Percentiles rank a stretch among this genome's conserved stretches.
phyloP scores from a whole-genome alignment of 2,888 invertebrate species.

The Tenthredo livida region DNA sequence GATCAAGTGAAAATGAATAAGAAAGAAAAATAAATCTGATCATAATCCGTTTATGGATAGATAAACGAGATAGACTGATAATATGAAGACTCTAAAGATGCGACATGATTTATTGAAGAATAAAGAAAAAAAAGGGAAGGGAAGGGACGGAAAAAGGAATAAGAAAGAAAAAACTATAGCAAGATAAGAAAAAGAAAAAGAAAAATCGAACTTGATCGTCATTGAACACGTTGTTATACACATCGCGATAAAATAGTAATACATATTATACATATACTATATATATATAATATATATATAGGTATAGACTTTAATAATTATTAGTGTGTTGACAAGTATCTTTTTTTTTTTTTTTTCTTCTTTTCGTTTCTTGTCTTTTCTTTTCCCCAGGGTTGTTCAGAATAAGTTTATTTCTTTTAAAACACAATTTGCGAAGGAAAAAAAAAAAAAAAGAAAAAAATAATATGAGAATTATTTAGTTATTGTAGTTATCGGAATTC shows the following conservation, averaged over 20 bases:
- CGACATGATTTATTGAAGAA: neutral
- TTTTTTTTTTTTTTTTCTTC: neutral
- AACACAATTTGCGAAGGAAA: neutral
- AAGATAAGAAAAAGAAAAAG: neutral
- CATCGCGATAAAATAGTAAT: slow-evolving; percentile 22
- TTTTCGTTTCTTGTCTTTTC: too few species aligned
- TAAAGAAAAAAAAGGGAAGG: neutral
- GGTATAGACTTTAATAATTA: slow-evolving; percentile 38
- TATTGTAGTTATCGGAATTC: neutral
- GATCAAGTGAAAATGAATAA: slow-evolving; percentile 24
- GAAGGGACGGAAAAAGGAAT: too few species aligned
- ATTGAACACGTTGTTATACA: slow-evolving; percentile 23
- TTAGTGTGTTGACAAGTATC: slow-evolving; percentile 34
- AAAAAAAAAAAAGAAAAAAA: neutral
- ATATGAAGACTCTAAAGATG: neutral
- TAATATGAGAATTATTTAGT: neutral
- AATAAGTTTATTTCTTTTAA: slow-evolving; percentile 28
- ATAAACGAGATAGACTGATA: slow-evolving; percentile 32
- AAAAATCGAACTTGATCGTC: slow-evolving; percentile 27
- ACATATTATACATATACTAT: neutral
- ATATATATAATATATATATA: too few species aligned
- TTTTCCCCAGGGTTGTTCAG: slow-evolving; percentile 25
- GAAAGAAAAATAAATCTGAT: neutral
- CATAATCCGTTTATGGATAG: neutral
- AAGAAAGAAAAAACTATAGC: neutral